These are phyloP conservation scores for Chroicocephalus ridibundus DNA, from an alignment of 2,113 vertebrate species.

Conservation along the genomic window DNA sequence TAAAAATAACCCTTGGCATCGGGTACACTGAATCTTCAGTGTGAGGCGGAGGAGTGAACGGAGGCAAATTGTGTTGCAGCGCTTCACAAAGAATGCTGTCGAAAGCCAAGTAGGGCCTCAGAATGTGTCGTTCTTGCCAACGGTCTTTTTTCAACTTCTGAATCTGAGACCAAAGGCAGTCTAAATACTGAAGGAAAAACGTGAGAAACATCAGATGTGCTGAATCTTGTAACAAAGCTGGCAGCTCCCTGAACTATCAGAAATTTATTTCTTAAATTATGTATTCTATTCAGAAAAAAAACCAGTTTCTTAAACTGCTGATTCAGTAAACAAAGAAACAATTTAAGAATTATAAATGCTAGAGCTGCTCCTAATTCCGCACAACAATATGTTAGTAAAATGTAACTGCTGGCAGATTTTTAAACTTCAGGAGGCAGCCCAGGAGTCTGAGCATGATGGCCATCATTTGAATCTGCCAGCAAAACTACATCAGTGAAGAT, in stretches of 20 bases:
- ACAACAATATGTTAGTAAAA: not conserved
- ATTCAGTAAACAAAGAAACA: not conserved
- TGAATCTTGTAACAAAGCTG: not conserved
- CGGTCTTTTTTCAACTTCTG: slow-evolving; percentile 94
- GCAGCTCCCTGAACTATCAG: not conserved
- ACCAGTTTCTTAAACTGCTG: not conserved
- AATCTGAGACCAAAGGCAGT: slow-evolving; percentile 93
- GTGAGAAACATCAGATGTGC: not conserved
- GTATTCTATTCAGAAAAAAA: not conserved
- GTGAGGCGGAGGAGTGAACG: slow-evolving; percentile 90
- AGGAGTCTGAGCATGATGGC: rapidly evolving
- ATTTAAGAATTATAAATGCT: not conserved
- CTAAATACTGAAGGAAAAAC: slow-evolving; percentile 82
- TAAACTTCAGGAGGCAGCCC: not conserved
- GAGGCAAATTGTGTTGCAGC: slow-evolving; percentile 91
- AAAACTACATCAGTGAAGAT: not conserved
- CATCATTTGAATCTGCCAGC: not conserved
- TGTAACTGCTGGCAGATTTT: not conserved
- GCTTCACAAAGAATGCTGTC: slow-evolving; percentile 94
- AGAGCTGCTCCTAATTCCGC: not conserved
- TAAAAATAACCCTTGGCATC: slow-evolving; percentile 87
- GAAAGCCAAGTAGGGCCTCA: slow-evolving; percentile 92
- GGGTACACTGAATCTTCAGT: slow-evolving; percentile 87
- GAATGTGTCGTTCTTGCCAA: slow-evolving; percentile 94
- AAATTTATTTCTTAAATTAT: not conserved